phyloP scores from a whole-genome alignment of 2,888 invertebrate species.

The Drosophila macrothrix region DNA sequence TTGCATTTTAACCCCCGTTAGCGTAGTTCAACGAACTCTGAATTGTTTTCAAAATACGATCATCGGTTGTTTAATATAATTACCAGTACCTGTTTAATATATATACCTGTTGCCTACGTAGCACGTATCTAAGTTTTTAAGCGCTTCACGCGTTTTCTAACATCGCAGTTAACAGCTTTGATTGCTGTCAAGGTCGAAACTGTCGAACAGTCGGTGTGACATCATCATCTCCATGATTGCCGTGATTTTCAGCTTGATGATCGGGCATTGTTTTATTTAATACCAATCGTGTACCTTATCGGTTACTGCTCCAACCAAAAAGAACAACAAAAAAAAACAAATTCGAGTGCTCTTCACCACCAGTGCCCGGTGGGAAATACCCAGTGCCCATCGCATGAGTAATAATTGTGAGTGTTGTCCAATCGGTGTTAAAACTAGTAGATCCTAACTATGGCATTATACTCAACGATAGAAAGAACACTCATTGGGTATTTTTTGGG shows the following conservation, averaged over 20 bases:
- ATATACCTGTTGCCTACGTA: neutral
- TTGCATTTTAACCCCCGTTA: neutral
- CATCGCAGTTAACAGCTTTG: conserved; percentile 13
- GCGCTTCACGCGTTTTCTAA: neutral
- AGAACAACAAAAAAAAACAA: neutral
- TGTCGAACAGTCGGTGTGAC: conserved; percentile 24
- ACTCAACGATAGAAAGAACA: neutral
- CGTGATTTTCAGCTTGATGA: conserved; percentile 23
- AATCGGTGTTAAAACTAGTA: neutral
- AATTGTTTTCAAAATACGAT: neutral
- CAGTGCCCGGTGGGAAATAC: neutral
- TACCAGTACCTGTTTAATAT: neutral
- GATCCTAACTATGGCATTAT: neutral
- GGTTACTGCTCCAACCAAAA: conserved; percentile 42
- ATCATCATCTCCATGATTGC: conserved; percentile 4
- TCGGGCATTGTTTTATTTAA: neutral
- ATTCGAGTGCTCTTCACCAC: neutral
- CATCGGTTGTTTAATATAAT: neutral
- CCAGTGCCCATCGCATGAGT: neutral
- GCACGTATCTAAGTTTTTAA: neutral
- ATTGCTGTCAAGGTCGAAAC: conserved; percentile 44
- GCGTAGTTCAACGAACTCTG: neutral
- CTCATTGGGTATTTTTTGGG: neutral
- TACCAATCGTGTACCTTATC: conserved; percentile 40
- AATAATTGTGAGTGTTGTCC: neutral